Conservation (phyloP, 2,888 invertebrate species). For the Neocrepidodera transversa region DNA sequence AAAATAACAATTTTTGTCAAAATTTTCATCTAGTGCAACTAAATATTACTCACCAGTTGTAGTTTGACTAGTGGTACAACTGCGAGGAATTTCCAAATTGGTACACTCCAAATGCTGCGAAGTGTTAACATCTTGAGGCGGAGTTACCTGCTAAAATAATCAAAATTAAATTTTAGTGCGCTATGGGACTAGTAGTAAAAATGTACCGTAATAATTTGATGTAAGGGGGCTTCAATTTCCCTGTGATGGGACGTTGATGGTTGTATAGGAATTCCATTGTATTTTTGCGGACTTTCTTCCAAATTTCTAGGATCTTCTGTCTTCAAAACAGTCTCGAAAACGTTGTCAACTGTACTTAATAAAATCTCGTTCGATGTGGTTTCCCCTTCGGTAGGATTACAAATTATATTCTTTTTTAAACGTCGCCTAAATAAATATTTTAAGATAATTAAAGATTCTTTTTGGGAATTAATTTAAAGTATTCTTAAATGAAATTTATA, state of each 20-base stretch:
- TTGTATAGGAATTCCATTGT: constrained; percentile 45
- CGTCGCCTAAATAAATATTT: constrained; percentile 64
- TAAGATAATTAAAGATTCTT: background rate
- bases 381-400: constrained; percentile 63
- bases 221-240: constrained; percentile 52
- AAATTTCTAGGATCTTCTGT: constrained; percentile 55
- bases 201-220: constrained; percentile 34
- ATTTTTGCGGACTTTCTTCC: constrained; percentile 41
- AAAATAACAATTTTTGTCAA: too few relatives aligned
- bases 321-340: constrained; percentile 51
- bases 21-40: too few relatives aligned
- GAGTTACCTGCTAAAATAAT: constrained; percentile 33
- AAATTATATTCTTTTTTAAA: constrained; percentile 62
- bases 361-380: constrained; percentile 60
- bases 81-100: constrained; percentile 53
- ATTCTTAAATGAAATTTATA: too few relatives aligned
- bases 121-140: constrained; percentile 51
- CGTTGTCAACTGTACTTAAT: constrained; percentile 59
- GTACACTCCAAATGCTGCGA: constrained; percentile 52
- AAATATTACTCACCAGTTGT: constrained; percentile 40
- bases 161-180: background rate
- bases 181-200: background rate
- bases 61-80: constrained; percentile 53
- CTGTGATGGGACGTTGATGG: constrained; percentile 64
- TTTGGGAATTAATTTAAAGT: too few relatives aligned